Evolutionary conservation across 2,113 vertebrate species (phyloP).

Genomic region (Bettongia penicillata): DNA sequence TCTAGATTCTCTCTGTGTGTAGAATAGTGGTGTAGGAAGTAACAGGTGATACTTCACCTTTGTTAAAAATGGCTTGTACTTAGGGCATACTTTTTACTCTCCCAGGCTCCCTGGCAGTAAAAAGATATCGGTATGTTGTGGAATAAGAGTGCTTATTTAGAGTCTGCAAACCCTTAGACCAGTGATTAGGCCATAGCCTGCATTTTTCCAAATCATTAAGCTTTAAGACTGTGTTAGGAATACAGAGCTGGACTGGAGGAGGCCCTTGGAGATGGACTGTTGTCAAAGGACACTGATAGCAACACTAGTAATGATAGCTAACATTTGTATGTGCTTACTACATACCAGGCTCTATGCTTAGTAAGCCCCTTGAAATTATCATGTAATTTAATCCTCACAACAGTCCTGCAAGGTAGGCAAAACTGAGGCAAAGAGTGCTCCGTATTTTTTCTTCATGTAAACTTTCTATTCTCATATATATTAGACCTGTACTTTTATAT

Average conservation of each 20-base stretch:
- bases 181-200: too few relatives aligned
- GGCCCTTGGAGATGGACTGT: not conserved
- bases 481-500: not conserved
- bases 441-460: not conserved
- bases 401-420: too few relatives aligned
- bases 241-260: too few relatives aligned
- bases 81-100: not conserved
- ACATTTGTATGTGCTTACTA: not conserved
- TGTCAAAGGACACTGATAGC: not conserved
- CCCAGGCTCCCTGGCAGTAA: not conserved
- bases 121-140: not conserved
- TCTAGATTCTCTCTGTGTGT: not conserved
- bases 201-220: not conserved
- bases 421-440: not conserved
- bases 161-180: not conserved
- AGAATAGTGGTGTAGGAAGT: not conserved
- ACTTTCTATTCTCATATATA: too few relatives aligned
- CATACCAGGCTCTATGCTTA: too few relatives aligned
- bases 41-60: not conserved
- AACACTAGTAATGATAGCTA: not conserved
- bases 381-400: not conserved
- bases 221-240: not conserved
- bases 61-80: not conserved
- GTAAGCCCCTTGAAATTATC: not conserved
- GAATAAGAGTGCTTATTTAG: not conserved